Conservation (phyloP, 2,888 invertebrate species). For the Chrysolina oricalcia region DNA sequence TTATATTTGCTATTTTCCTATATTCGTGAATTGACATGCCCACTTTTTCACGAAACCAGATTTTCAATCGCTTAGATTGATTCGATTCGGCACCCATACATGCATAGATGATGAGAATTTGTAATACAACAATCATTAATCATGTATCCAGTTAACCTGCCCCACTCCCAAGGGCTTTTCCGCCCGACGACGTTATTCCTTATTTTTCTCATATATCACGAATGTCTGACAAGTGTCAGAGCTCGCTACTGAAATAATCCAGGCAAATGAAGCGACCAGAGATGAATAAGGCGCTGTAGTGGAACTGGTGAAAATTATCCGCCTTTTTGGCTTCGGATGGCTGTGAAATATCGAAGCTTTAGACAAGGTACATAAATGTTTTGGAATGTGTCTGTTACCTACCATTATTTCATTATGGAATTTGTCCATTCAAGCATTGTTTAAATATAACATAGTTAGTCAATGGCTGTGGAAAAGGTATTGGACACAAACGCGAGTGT, state of each 20-base stretch:
- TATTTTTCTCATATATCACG: constrained; percentile 71
- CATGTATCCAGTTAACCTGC: constrained; percentile 67
- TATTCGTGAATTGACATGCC: constrained; percentile 10
- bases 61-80: constrained; percentile 54
- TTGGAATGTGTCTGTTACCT: too few species aligned
- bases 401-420: too few species aligned
- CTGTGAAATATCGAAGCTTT: not conserved
- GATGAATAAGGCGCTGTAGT: not conserved
- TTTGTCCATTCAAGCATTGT: too few species aligned
- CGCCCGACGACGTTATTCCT: constrained; percentile 63
- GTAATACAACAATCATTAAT: constrained; percentile 65
- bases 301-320: not conserved
- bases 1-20: not conserved
- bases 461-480: too few species aligned
- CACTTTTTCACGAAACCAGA: constrained; percentile 49
- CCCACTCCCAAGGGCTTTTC: constrained; percentile 60
- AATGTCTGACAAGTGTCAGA: constrained; percentile 34
- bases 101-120: constrained; percentile 58
- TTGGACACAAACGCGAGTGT: too few species aligned
- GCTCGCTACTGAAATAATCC: constrained; percentile 29
- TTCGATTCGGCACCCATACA: constrained; percentile 54
- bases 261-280: constrained; percentile 33
- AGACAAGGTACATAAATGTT: not conserved
- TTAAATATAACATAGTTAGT: too few species aligned
- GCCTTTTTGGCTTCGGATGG: not conserved